Conservation (phyloP, 2,888 invertebrate species). For the Sinhomidia bicolor region DNA sequence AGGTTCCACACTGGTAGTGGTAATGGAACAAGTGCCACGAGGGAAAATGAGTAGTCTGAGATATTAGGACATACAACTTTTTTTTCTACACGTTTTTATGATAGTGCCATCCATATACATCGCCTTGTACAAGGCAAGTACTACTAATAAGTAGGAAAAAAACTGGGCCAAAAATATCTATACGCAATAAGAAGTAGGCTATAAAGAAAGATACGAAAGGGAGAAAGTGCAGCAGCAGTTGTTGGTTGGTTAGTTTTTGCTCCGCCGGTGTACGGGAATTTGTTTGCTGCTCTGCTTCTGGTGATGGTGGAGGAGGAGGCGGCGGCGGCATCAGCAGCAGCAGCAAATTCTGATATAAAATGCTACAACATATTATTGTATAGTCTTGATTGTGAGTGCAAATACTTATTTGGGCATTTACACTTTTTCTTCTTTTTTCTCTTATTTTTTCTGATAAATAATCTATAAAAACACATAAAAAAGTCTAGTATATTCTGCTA, state of each 20-base stretch:
- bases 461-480: constrained; percentile 65
- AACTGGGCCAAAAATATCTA: constrained; percentile 53
- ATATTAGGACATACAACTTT: constrained; percentile 68
- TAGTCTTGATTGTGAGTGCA: not conserved
- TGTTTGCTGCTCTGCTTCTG: not conserved
- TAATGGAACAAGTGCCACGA: constrained; percentile 69
- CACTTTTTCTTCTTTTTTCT: constrained; percentile 8
- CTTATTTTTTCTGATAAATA: constrained; percentile 61
- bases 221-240: constrained; percentile 50
- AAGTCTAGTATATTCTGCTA: not conserved
- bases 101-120: constrained; percentile 55
- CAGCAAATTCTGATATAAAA: constrained; percentile 26
- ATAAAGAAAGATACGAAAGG: not conserved
- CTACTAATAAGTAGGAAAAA: too few relatives aligned
- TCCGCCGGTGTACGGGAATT: constrained; percentile 25
- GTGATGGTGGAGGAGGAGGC: not conserved
- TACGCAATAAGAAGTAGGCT: not conserved
- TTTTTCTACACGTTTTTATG: constrained; percentile 65
- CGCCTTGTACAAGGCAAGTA: not conserved
- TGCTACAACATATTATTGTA: not conserved
- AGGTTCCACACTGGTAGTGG: constrained; percentile 24
- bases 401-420: constrained; percentile 13
- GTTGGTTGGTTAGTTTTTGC: constrained; percentile 46
- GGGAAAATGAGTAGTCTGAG: constrained; percentile 67
- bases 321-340: too few relatives aligned